Evolutionary conservation across 2,113 vertebrate genomes (phyloP).

Genomic region (Lanius ludovicianus): DNA sequence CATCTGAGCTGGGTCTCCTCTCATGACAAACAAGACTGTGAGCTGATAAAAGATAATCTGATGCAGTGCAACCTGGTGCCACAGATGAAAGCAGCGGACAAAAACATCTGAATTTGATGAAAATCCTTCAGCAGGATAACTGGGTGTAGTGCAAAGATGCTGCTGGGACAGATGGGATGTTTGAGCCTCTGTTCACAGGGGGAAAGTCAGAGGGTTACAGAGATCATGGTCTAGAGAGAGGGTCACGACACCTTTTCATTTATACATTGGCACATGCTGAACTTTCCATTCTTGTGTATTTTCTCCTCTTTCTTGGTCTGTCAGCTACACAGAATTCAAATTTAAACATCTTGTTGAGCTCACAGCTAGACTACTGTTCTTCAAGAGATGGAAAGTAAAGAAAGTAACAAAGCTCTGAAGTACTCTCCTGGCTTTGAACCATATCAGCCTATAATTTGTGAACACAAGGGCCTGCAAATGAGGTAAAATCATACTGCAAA

Average conservation of each 20-base stretch:
- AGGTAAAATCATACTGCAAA: background rate
- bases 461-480: background rate
- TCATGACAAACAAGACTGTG: background rate
- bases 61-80: background rate
- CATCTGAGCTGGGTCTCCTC: background rate
- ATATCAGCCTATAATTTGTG: background rate
- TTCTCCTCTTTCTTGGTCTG: background rate
- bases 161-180: background rate
- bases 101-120: conserved; percentile 10
- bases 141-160: background rate
- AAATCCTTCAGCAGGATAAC: background rate
- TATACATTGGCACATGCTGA: background rate
- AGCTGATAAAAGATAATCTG: background rate
- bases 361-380: background rate
- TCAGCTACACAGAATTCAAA: conserved; percentile 1
- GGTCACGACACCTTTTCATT: background rate
- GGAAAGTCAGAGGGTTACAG: background rate
- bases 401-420: background rate
- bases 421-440: background rate
- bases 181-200: background rate
- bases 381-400: background rate
- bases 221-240: background rate
- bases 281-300: background rate
- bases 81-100: conserved; percentile 4
- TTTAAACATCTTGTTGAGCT: background rate